These are phyloP conservation scores for Drosophila lacicola DNA, from an alignment of 2,888 invertebrate genomes.

Conservation along the genomic window DNA sequence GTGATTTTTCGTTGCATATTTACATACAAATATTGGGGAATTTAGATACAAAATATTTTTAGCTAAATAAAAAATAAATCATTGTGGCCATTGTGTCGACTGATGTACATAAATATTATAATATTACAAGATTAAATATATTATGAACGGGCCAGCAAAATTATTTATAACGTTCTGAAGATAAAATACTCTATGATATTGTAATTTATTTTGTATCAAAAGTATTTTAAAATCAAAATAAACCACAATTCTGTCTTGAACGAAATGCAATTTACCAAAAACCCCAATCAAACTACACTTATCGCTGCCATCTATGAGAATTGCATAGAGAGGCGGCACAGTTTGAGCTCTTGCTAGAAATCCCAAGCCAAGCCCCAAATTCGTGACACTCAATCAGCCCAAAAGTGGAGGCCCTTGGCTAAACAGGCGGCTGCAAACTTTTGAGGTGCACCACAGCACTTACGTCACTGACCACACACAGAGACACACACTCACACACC, in stretches of 20 bases:
- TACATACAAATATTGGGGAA: not conserved
- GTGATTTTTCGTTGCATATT: slow-evolving; percentile 5
- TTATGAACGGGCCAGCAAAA: not conserved
- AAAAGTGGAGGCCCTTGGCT: slow-evolving; percentile 40
- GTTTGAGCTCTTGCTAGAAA: slow-evolving; percentile 22
- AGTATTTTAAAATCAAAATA: too few relatives aligned
- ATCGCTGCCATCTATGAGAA: slow-evolving; percentile 29
- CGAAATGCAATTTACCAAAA: slow-evolving; percentile 3
- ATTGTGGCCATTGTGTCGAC: not conserved
- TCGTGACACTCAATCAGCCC: slow-evolving; percentile 44
- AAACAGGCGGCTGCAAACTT: slow-evolving; percentile 36
- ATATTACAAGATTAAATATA: too few relatives aligned
- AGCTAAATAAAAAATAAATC: not conserved
- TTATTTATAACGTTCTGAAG: slow-evolving; percentile 1
- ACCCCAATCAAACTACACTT: slow-evolving; percentile 25
- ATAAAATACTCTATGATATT: not conserved
- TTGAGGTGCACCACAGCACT: slow-evolving; percentile 49
- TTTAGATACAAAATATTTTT: not conserved
- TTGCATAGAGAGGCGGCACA: slow-evolving; percentile 20
- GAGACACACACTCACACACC: slow-evolving; percentile 4
- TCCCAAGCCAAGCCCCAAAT: slow-evolving; percentile 28
- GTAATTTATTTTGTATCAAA: too few relatives aligned
- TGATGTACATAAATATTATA: too few relatives aligned
- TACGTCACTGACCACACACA: slow-evolving; percentile 42
- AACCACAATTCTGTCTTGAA: not conserved